These are phyloP conservation scores for Pollachius pollachius DNA, from an alignment of 2,113 vertebrate genomes.

Conservation along the genomic window DNA sequence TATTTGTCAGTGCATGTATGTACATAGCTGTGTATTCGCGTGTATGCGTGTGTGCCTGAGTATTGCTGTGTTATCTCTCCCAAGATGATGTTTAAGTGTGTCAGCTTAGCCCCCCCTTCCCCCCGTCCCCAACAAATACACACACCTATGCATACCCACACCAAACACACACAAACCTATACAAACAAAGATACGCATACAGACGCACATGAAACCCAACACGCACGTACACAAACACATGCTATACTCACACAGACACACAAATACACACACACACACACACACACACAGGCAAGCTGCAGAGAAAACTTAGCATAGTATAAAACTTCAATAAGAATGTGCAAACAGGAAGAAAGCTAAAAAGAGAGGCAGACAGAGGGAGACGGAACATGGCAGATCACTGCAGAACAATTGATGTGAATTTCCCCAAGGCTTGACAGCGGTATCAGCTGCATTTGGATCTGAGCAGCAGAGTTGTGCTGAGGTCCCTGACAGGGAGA, in stretches of 20 bases:
- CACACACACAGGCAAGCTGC: background rate
- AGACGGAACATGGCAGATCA: background rate
- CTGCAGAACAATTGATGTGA: background rate
- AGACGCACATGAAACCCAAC: background rate
- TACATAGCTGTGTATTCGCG: background rate
- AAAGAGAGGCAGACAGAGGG: conserved; percentile 4
- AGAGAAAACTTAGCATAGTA: background rate
- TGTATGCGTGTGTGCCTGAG: background rate
- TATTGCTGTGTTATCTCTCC: background rate
- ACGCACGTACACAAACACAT: too few species aligned
- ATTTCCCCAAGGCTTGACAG: background rate
- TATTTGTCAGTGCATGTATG: background rate
- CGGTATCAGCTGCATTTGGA: conserved; percentile 20
- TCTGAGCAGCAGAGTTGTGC: conserved; percentile 13
- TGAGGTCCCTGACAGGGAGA: conserved; percentile 9
- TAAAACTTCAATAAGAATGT: background rate
- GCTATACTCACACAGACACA: too few species aligned
- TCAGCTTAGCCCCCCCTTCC: conserved; percentile 14
- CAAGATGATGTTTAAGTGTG: background rate
- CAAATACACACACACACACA: too few species aligned
- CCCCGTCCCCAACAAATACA: conserved; percentile 1
- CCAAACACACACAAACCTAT: background rate
- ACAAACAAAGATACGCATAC: background rate
- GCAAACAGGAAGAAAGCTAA: background rate
- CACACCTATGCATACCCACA: background rate